phyloP scores from a whole-genome alignment of 2,888 invertebrate genomes.

The Rhagonycha fulva region DNA sequence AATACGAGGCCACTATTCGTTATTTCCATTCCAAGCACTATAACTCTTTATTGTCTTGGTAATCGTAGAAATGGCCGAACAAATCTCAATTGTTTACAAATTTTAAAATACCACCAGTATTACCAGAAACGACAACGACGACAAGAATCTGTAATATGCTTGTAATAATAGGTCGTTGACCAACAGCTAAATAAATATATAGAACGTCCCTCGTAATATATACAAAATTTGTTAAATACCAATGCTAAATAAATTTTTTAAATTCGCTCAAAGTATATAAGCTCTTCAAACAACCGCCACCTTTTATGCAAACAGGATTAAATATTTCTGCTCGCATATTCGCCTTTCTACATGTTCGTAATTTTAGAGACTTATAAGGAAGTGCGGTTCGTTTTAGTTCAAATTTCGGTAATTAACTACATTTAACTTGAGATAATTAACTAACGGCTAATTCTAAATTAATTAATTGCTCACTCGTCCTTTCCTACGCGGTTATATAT shows the following conservation, averaged over 20 bases:
- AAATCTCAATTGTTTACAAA: slow-evolving; percentile 37
- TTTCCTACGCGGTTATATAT: background rate
- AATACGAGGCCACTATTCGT: slow-evolving; percentile 21
- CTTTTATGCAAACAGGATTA: background rate
- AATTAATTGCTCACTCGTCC: background rate
- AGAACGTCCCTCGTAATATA: slow-evolving; percentile 1
- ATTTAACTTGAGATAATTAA: background rate
- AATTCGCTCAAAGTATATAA: background rate
- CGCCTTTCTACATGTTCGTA: background rate
- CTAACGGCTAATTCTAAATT: background rate
- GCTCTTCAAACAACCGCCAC: background rate
- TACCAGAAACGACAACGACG: slow-evolving; percentile 13
- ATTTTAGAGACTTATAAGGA: background rate
- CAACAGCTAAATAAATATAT: slow-evolving; percentile 11
- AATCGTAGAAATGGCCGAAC: slow-evolving; percentile 31
- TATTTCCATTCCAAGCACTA: slow-evolving; percentile 30
- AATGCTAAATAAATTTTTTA: background rate
- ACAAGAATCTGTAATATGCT: slow-evolving; percentile 20
- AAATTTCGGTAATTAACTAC: background rate
- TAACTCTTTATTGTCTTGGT: slow-evolving; percentile 31
- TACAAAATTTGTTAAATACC: background rate
- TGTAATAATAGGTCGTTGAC: slow-evolving; percentile 21
- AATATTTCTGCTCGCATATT: background rate
- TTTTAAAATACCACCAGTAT: slow-evolving; percentile 26
- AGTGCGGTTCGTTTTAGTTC: background rate